Percentiles rank a stretch among this genome's conserved stretches.
Evolutionary conservation across 2,797 vertebrate species (phyloP).

Genomic region (Tiaroga cobitis): DNA sequence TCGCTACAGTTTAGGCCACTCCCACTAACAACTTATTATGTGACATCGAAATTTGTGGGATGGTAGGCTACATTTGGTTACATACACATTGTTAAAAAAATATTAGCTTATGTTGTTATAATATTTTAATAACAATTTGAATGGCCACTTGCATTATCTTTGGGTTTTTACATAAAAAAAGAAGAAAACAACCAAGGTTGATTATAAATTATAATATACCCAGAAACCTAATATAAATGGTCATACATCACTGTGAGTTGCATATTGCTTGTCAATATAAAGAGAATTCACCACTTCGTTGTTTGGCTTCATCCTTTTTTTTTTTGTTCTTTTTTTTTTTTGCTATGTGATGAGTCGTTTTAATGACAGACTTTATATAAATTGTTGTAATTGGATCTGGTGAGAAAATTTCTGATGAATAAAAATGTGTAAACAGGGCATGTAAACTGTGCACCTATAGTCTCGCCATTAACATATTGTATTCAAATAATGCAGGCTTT

Average conservation of each 20-base stretch:
- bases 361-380: background rate
- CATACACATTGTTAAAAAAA: background rate
- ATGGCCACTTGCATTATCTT: background rate
- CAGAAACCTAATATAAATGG: background rate
- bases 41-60: conserved; percentile 1
- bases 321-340: background rate
- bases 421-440: background rate
- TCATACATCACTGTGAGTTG: background rate
- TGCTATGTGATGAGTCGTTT: background rate
- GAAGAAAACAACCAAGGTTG: conserved; percentile 26
- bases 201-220: background rate
- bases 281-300: background rate
- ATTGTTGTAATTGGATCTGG: background rate
- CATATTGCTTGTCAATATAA: background rate
- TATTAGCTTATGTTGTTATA: background rate
- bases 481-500: background rate
- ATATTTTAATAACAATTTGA: background rate
- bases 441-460: too few species aligned
- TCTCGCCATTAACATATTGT: background rate
- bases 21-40: conserved; percentile 41
- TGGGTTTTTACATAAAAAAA: background rate
- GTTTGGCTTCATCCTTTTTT: background rate
- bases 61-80: background rate
- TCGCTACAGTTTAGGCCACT: conserved; percentile 34
- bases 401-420: background rate